phyloP scores from a whole-genome alignment of 1,140 invertebrate genomes.

The Atta cephalotes region DNA sequence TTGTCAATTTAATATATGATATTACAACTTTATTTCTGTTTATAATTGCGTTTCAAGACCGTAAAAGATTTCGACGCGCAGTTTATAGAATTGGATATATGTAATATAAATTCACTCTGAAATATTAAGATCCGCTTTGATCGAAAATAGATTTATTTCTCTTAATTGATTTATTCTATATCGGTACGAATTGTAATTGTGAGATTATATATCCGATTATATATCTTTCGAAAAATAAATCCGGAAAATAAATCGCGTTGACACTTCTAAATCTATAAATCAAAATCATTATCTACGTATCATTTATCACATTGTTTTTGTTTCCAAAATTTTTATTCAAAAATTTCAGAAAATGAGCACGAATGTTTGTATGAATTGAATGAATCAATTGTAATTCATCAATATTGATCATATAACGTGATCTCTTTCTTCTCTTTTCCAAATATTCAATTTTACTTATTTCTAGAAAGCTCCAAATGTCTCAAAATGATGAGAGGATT shows the following conservation, averaged over 20 bases:
- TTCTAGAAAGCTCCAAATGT: background rate
- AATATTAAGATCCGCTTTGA: too few relatives aligned
- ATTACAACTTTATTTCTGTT: too few relatives aligned
- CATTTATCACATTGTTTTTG: background rate
- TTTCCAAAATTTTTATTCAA: background rate
- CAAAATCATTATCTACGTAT: background rate
- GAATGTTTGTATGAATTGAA: background rate
- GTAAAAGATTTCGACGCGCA: too few relatives aligned
- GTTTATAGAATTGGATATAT: too few relatives aligned
- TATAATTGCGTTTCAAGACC: too few relatives aligned
- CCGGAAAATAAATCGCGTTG: too few relatives aligned
- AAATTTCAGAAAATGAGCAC: background rate
- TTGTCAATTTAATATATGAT: too few relatives aligned
- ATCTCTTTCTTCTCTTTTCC: background rate
- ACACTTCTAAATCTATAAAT: background rate
- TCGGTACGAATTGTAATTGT: background rate
- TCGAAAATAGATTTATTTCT: too few relatives aligned
- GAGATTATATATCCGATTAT: background rate
- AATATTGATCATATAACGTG: background rate
- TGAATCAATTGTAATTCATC: background rate
- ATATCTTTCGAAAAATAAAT: background rate
- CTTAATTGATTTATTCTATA: too few relatives aligned
- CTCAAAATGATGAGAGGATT: background rate
- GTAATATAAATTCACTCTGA: too few relatives aligned
- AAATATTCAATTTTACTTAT: background rate